A percentile compares a stretch with the other conserved stretches of the same genome.
phyloP scores from a whole-genome alignment of 2,113 vertebrate species.

The Donacobius atricapilla region DNA sequence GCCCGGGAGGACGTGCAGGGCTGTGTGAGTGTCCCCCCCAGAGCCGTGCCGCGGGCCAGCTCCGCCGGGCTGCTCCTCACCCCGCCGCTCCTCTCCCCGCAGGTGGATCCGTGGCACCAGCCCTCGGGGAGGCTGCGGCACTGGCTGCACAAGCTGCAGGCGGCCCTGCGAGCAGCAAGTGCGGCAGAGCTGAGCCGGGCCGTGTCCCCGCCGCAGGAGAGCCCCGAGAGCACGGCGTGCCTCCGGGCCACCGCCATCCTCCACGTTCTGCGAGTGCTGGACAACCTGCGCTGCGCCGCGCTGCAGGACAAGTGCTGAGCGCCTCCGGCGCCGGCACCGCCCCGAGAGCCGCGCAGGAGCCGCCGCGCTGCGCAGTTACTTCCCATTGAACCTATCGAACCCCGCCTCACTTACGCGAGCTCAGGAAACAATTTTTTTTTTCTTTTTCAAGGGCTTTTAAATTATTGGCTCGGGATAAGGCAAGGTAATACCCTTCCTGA shows the following conservation, averaged over 20 bases:
- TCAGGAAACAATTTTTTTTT: background rate
- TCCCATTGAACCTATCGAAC: background rate
- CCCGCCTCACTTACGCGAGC: background rate
- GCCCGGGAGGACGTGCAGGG: background rate
- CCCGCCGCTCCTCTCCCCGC: fast-evolving
- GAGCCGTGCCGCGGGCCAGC: fast-evolving
- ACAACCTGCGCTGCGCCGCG: background rate
- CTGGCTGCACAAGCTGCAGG: slow-evolving; percentile 34
- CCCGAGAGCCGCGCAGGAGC: fast-evolving
- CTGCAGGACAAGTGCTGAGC: background rate
- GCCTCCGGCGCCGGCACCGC: fast-evolving
- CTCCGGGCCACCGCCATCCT: background rate
- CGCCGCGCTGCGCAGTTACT: background rate
- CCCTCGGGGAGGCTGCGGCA: background rate
- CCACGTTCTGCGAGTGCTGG: background rate
- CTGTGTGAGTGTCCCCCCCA: background rate
- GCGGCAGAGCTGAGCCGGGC: fast-evolving
- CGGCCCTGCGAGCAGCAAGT: background rate
- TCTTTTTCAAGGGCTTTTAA: background rate
- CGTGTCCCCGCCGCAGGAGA: background rate
- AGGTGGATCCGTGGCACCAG: background rate
- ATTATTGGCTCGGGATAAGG: background rate
- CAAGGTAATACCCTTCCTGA: background rate
- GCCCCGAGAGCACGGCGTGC: background rate
- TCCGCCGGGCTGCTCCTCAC: background rate